Evolutionary conservation across 2,113 vertebrate genomes (phyloP), one percentile per base, ranked within the genome.

Genomic region (Athene cunicularia): DNA sequence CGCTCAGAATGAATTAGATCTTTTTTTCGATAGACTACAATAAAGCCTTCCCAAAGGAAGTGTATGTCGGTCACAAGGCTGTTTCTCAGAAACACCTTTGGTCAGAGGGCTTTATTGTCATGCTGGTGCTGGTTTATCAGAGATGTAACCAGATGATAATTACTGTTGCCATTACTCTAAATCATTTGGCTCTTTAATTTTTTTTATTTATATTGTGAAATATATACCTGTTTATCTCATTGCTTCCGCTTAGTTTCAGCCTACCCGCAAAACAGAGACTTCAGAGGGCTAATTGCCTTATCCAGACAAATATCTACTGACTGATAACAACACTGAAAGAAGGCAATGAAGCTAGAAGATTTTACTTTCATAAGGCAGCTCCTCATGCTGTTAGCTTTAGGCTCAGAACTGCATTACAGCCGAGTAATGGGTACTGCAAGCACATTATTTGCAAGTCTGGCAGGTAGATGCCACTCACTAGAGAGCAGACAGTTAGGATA

Each of bases 11-110:
- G 90, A 96, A 88, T 93, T 76, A 68, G 63, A n/a, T 73, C 39
- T 52, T 77, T 83, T 83, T 96, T 79, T 47, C 0, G 1, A 27
- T 23, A 73, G 32, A 73, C 37, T 50, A 62, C 80, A 79, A 39
- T 71, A 73, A 58, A 86, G 70, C 43, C 60, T 84, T 88, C 75
- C n/a, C 56, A 77, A 52, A 80, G 82, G 93, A 94, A 96, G 86
- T 60, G 22, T n/a, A 55, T 60, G 22, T n/a, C 50, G 84, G 79
- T 93, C 94, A 94, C 2, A 47, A 71, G 86, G 75, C 77, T 3
- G 3, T 94, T 92, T 96, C 81, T 89, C 89, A 90, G 85, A 73
- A 89, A 64, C 6, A 3, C 3, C 1, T 75, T 56, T 85, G 86
- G 79, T 85, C 52, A 39, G 67, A 86, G 60, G 33, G 13, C 23